Conservation (phyloP, 2,113 vertebrate species). For the Tychaedon coryphoeus region DNA sequence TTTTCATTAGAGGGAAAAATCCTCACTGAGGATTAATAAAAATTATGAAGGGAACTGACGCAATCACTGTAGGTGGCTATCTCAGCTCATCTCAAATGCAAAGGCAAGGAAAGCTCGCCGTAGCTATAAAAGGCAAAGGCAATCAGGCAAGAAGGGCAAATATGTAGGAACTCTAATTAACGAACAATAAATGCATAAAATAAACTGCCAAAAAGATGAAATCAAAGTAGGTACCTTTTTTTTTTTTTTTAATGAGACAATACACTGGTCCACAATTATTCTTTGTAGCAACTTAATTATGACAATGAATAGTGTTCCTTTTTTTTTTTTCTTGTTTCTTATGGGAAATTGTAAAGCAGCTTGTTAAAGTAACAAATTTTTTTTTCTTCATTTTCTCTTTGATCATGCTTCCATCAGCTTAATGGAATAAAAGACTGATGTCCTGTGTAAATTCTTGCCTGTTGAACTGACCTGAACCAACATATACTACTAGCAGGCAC, state of each 20-base stretch:
- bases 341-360: background rate
- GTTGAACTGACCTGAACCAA: background rate
- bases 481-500: background rate
- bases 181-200: conserved; percentile 52
- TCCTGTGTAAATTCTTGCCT: background rate
- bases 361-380: background rate
- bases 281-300: conserved; percentile 42
- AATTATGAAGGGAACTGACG: conserved; percentile 51
- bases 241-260: conserved; percentile 13
- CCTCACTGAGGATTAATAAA: conserved; percentile 27
- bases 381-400: background rate
- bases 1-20: background rate
- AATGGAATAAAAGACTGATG: background rate
- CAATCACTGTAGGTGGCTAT: conserved; percentile 58
- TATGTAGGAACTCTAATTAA: conserved; percentile 54
- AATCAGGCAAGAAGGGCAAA: conserved; percentile 62
- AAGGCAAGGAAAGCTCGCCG: conserved; percentile 1
- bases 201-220: conserved; percentile 39
- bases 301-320: background rate
- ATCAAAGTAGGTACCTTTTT: conserved; percentile 27
- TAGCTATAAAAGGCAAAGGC: conserved; percentile 61
- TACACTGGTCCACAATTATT: background rate
- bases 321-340: background rate
- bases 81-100: conserved; percentile 55
- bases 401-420: background rate